Evolutionary conservation across 2,888 invertebrate species (phyloP), one percentile per base, ranked within the genome.

Genomic region (Cryptocephalus moraei): DNA sequence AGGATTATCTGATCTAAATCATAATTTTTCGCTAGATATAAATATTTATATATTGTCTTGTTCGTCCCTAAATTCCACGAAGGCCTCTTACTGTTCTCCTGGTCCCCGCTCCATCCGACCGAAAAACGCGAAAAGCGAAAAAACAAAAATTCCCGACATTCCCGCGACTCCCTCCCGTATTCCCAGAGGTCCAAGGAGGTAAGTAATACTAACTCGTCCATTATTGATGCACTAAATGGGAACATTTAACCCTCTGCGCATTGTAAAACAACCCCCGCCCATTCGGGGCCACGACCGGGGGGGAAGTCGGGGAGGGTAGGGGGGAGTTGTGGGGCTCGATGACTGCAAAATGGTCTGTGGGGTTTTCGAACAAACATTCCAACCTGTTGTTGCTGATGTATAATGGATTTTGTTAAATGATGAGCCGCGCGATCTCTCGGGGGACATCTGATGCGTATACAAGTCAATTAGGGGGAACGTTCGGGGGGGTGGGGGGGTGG

Each of bases 141-240:
- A 22, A 22, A 22, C 22, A 22, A 22, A 22, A 22, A 22, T 22
- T 22, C 22, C 22, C 22, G 22, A 22, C 22, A 22, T 22, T 22
- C 22, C 22, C 22, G 22, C 22, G 22, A 22, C 22, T 22, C 22
- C 22, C 22, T 22, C 22, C 22, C 22, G 22, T 22, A 22, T 22
- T 22, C 22, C 22, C 22, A 22, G 22, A 22, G 22, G 22, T 22
- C 22, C 68, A 69, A 67, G 69, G 68, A 64, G 69, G 69, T 67
- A 68, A 66, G 68, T 67, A 65, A 65, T 64, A 62, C 61, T 55
- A 57, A 57, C 55, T 56, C 49, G 56, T 65, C 50, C 61, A 67
- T 68, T 62, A 68, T 68, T 66, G 60, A 67, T 59, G 57, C 52
- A 50, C 55, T 58, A 65, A 67, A 66, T 65, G 66, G 62, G 62